Base-by-base conservation (phyloP, 2,797 vertebrate species). In the Fundulus diaphanus region DNA sequence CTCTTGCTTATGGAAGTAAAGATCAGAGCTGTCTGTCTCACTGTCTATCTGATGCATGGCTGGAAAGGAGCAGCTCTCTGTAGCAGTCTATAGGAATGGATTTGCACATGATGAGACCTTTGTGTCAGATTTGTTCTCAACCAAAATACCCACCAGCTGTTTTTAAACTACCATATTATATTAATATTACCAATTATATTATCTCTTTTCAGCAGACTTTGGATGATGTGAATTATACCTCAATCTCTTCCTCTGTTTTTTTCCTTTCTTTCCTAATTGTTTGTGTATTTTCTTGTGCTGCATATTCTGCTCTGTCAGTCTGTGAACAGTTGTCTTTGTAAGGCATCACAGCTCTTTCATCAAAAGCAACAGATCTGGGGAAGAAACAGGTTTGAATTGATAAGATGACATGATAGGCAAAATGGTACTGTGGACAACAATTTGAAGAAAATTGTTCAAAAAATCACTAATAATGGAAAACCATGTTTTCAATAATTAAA, bases 401-500 rank as follows among this genome's bases (percentile, higher is more conserved):
- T 90, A 74, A 72, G 72, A 85, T 86, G 4, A 51, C 54, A 83
- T 90, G 67, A 87, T 88, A 92, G 92, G 84, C 84, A 76, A 83
- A 65, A n/a, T 76, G n/a, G 73, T 35, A 40, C 68, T 74, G 84
- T 76, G 81, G 87, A 86, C 82, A 33, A 80, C 85, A 83, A 87
- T 90, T 85, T 86, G 83, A 89, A 84, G 90, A 88, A 93, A 93
- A 76, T 86, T 83, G 74, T 20, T 24, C 27, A n/a, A 24, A 86
- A 84, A 93, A 89, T 84, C 82, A 85, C 85, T 89, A 90, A 93
- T 92, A 91, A 91, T 75, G 90, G 85, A 79, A 92, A 89, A 75
- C 80, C 83, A 78, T 56, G 69, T 82, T 88, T 81, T 95, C 61
- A 93, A 94, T 93, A 92, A 95, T 94, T 94, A 90, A 94, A 90